Conservation (phyloP, 2,888 invertebrate genomes). For the Electrophaes corylata region DNA sequence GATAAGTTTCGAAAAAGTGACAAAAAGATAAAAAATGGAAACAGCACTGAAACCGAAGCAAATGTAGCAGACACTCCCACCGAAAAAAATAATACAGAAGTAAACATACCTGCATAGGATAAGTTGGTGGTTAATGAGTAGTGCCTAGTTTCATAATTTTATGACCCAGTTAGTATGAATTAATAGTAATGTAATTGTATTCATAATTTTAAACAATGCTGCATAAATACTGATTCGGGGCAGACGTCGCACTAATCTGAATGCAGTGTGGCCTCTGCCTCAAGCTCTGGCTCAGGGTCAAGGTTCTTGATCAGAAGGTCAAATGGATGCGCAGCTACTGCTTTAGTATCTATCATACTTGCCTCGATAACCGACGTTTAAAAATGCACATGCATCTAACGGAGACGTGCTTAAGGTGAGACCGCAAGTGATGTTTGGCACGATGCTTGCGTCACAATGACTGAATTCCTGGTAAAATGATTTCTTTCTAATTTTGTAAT, state of each 20-base stretch:
- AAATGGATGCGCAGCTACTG: too few relatives aligned
- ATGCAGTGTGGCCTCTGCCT: too few relatives aligned
- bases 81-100: constrained; percentile 67
- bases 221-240: background rate
- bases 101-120: constrained; percentile 58
- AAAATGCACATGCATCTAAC: too few relatives aligned
- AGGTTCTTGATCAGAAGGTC: too few relatives aligned
- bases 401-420: too few relatives aligned
- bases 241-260: background rate
- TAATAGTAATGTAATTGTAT: background rate
- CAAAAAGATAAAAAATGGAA: constrained; percentile 78
- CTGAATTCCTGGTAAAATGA: too few relatives aligned
- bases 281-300: too few relatives aligned
- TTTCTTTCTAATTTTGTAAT: too few relatives aligned
- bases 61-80: constrained; percentile 60
- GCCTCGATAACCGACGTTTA: too few relatives aligned
- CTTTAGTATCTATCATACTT: too few relatives aligned
- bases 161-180: background rate
- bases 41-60: constrained; percentile 64
- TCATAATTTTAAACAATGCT: background rate
- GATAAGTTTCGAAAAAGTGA: constrained; percentile 87
- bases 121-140: background rate
- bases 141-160: background rate
- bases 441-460: too few relatives aligned
- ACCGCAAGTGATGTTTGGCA: too few relatives aligned